Conservation (phyloP, 1,140 invertebrate genomes). For the Drosophila tsacasi region DNA sequence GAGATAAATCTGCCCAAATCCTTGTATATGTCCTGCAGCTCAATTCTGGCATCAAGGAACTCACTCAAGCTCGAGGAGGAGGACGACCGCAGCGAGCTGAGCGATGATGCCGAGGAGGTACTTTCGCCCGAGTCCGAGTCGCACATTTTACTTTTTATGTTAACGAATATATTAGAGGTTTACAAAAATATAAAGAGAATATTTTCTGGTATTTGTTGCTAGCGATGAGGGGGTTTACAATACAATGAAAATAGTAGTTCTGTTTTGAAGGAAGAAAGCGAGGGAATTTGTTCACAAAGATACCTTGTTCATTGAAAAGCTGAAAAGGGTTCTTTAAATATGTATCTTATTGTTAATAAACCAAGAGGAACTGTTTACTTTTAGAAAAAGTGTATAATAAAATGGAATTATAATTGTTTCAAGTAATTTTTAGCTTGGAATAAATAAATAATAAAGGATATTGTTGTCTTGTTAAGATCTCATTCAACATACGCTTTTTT, state of each 20-base stretch:
- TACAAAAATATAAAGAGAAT: constrained; percentile 30
- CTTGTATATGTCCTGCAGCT: constrained; percentile 86
- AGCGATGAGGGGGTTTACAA: neutral
- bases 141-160: constrained; percentile 1
- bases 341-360: neutral
- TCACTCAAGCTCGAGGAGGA: constrained; percentile 45
- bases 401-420: no score
- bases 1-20: constrained; percentile 31
- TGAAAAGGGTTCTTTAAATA: neutral
- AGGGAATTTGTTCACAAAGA: neutral
- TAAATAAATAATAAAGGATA: neutral
- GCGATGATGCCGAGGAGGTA: constrained; percentile 28
- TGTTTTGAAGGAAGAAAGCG: neutral
- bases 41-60: constrained; percentile 87
- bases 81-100: constrained; percentile 2
- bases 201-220: constrained; percentile 1
- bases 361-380: neutral
- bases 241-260: neutral
- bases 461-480: neutral
- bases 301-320: neutral
- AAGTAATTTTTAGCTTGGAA: neutral
- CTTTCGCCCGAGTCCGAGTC: constrained; percentile 41
- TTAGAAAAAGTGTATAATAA: neutral
- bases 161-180: constrained; percentile 1
- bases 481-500: neutral